These are phyloP conservation scores for Eupeodes corollae DNA, from an alignment of 1,140 invertebrate species.

Conservation along the genomic window DNA sequence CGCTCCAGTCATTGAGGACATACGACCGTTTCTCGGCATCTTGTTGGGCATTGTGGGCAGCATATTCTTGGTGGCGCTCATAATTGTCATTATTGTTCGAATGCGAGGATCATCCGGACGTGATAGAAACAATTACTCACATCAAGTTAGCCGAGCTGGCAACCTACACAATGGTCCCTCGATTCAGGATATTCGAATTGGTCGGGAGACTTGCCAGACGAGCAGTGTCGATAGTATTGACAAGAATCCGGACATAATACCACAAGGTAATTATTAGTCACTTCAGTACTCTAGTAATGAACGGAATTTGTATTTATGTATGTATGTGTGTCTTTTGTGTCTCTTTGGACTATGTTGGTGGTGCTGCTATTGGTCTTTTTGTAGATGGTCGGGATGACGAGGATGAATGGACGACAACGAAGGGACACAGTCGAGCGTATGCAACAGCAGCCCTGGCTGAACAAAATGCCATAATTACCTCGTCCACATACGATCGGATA, in stretches of 20 bases:
- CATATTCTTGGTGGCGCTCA: constrained; percentile 55
- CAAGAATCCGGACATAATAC: constrained; percentile 68
- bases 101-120: constrained; percentile 47
- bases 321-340: neutral
- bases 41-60: constrained; percentile 60
- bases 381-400: constrained; percentile 32
- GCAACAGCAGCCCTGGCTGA: constrained; percentile 34
- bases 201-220: constrained; percentile 39
- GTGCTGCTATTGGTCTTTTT: neutral
- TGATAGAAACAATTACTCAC: constrained; percentile 53
- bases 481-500: constrained; percentile 34
- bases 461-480: constrained; percentile 35
- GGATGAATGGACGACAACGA: constrained; percentile 31
- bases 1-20: constrained; percentile 45
- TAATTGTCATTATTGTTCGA: constrained; percentile 62
- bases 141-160: constrained; percentile 41
- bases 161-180: constrained; percentile 22
- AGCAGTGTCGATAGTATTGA: constrained; percentile 53
- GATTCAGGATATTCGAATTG: constrained; percentile 36
- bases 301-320: too few relatives aligned
- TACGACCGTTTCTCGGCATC: constrained; percentile 60
- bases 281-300: too few relatives aligned
- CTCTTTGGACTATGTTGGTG: neutral
- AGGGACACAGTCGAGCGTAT: constrained; percentile 31
- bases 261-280: constrained; percentile 44